Evolutionary conservation across 2,113 vertebrate genomes (phyloP).

Genomic region (Paradoxurus hermaphroditus): DNA sequence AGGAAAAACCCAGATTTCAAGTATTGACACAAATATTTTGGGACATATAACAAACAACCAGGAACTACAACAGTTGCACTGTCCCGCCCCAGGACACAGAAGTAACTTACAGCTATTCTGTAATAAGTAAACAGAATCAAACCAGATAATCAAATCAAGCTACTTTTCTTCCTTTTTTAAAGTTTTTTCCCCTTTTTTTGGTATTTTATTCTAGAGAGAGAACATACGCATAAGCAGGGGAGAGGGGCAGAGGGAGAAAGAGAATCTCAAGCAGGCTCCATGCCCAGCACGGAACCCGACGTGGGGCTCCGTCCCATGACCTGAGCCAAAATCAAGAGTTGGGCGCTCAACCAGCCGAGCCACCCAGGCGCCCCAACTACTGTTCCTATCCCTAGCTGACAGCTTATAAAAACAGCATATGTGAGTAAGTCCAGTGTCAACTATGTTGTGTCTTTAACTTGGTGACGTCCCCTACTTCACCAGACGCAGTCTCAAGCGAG

Average conservation of each 20-base stretch:
- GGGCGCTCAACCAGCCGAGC: too few species aligned
- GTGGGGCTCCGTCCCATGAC: too few species aligned
- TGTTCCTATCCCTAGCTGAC: not conserved
- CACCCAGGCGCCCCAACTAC: not conserved
- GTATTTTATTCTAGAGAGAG: too few species aligned
- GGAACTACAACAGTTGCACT: not conserved
- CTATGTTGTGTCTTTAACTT: not conserved
- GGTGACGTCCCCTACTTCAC: not conserved
- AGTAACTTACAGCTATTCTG: rapidly evolving
- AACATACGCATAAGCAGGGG: too few species aligned
- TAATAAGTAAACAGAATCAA: not conserved
- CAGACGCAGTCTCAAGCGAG: conserved; percentile 80
- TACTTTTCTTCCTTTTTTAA: not conserved
- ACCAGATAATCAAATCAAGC: not conserved
- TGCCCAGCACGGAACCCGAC: too few species aligned
- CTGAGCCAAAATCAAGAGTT: too few species aligned
- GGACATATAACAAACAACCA: not conserved
- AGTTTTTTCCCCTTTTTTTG: too few species aligned
- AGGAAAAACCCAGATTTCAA: not conserved
- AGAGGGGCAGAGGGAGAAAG: too few species aligned
- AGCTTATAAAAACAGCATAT: not conserved
- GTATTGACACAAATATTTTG: too few species aligned
- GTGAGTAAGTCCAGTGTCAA: not conserved
- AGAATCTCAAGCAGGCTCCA: too few species aligned
- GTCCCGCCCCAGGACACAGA: too few species aligned